phyloP scores from a whole-genome alignment of 2,888 invertebrate species.

The Nemurella pictetii region DNA sequence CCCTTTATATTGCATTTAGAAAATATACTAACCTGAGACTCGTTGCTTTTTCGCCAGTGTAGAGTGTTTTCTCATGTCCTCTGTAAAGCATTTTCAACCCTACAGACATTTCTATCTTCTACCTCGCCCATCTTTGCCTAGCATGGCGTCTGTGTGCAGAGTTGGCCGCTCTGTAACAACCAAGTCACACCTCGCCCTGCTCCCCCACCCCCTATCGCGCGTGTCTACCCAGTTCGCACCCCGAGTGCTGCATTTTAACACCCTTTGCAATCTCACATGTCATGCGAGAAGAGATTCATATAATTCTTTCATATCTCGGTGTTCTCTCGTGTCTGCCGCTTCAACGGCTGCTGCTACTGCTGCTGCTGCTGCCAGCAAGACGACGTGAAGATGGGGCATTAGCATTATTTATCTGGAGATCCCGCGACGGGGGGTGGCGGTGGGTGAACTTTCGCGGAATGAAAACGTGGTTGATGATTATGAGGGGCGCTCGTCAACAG shows the following conservation, averaged over 20 bases:
- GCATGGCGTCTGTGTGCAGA: too few species aligned
- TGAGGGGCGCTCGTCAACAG: too few species aligned
- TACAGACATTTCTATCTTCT: too few species aligned
- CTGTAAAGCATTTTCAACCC: too few species aligned
- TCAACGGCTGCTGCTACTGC: neutral
- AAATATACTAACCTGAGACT: too few species aligned
- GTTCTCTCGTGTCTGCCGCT: neutral
- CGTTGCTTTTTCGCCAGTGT: too few species aligned
- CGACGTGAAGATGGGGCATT: neutral
- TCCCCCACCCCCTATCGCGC: neutral
- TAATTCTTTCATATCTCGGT: neutral
- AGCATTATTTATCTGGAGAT: neutral
- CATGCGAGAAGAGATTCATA: neutral
- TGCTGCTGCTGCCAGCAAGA: neutral
- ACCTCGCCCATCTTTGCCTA: too few species aligned
- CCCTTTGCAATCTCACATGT: neutral
- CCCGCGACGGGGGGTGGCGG: neutral
- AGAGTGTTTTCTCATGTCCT: too few species aligned
- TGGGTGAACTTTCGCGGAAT: neutral
- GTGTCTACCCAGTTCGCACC: neutral
- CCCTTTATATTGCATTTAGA: too few species aligned
- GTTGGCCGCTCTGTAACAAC: too few species aligned
- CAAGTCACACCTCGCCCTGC: too few species aligned
- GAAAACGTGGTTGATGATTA: neutral
- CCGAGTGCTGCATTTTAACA: neutral